These are phyloP conservation scores for Cephus runcator DNA, from an alignment of 2,888 invertebrate genomes.

Conservation along the genomic window DNA sequence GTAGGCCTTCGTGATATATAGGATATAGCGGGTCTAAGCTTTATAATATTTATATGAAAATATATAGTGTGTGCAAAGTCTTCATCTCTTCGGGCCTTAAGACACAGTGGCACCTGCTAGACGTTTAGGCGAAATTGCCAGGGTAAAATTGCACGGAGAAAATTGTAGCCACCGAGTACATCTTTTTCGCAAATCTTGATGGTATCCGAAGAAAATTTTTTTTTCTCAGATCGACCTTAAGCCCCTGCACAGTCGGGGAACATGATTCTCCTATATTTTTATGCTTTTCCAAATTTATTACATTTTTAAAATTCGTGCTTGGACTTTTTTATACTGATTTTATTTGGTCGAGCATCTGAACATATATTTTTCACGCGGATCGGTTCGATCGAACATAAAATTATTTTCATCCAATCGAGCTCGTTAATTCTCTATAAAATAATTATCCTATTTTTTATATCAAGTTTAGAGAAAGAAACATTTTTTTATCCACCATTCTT, in stretches of 20 bases:
- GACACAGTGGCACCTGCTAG: conserved; percentile 42
- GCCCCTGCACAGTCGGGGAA: background rate
- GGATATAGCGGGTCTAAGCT: conserved; percentile 2
- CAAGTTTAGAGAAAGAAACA: background rate
- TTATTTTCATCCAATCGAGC: background rate
- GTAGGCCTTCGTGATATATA: background rate
- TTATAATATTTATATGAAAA: conserved; percentile 9
- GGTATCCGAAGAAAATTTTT: background rate
- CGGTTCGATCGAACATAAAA: too few relatives aligned
- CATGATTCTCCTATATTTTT: background rate
- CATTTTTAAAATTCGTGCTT: background rate
- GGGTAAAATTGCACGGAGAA: conserved; percentile 40
- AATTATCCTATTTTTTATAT: background rate
- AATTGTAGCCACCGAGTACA: conserved; percentile 7
- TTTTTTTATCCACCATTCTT: background rate
- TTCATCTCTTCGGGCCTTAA: conserved; percentile 15
- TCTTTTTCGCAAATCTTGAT: background rate
- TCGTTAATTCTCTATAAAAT: too few relatives aligned
- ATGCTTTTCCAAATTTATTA: background rate
- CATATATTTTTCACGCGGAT: too few relatives aligned
- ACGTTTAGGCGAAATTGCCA: conserved; percentile 45
- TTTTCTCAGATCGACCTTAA: background rate
- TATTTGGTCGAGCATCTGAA: too few relatives aligned
- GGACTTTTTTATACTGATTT: too few relatives aligned
- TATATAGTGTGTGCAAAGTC: conserved; percentile 13